Evolutionary conservation across 2,113 vertebrate species (phyloP).

Genomic region (Phalacrocorax aristotelis): DNA sequence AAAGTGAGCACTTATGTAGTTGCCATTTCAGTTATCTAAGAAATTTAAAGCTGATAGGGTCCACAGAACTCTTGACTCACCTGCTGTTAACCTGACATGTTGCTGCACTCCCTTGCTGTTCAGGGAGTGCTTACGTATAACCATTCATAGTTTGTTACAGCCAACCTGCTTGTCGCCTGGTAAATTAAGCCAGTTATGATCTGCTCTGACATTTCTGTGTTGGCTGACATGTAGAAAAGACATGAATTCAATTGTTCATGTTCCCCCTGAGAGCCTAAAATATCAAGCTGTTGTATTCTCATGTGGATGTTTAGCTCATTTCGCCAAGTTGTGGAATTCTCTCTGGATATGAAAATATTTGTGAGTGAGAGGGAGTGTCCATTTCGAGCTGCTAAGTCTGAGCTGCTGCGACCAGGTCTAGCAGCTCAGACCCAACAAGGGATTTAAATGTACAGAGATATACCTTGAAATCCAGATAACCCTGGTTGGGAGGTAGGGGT

Average conservation of each 20-base stretch:
- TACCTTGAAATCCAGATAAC: neutral
- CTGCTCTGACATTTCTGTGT: neutral
- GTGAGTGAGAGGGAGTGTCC: neutral
- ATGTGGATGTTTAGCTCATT: neutral
- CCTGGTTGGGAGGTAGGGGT: neutral
- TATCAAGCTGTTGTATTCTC: neutral
- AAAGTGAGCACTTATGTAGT: neutral
- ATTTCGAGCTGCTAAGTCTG: neutral
- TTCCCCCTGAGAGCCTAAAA: neutral
- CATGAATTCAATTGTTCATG: neutral
- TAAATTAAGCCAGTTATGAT: neutral
- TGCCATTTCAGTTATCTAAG: neutral
- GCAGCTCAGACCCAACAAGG: neutral
- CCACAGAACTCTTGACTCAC: neutral
- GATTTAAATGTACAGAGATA: neutral
- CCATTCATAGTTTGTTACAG: neutral
- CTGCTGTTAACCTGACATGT: neutral
- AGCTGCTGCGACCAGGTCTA: neutral
- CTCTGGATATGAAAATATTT: neutral
- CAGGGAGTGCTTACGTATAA: neutral
- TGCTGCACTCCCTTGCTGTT: neutral
- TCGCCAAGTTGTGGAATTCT: neutral
- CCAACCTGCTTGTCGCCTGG: neutral
- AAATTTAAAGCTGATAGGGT: neutral
- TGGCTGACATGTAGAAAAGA: neutral